Percentiles rank a stretch among this genome's conserved stretches.
These are phyloP conservation scores for Carassius gibelio DNA, from an alignment of 2,113 vertebrate species.

Conservation along the genomic window DNA sequence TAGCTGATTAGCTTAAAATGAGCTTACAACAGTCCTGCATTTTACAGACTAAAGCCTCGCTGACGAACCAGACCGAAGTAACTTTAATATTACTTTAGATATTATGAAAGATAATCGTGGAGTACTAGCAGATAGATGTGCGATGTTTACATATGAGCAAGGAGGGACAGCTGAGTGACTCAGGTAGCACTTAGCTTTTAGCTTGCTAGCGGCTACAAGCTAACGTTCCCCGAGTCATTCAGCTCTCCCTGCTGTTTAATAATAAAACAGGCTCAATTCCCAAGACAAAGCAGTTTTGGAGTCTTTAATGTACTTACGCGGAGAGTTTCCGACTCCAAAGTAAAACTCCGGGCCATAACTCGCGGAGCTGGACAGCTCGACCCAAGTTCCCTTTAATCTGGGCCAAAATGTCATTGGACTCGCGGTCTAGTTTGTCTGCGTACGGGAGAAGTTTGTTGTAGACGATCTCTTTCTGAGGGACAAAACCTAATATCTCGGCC, in stretches of 20 bases:
- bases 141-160: constrained; percentile 13
- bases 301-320: constrained; percentile 81
- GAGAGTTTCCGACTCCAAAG: constrained; percentile 94
- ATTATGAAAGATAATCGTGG: not conserved
- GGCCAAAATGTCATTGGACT: constrained; percentile 84
- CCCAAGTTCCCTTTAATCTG: constrained; percentile 91
- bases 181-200: constrained; percentile 36
- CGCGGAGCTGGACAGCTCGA: constrained; percentile 88
- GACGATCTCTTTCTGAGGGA: constrained; percentile 88
- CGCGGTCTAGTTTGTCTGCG: constrained; percentile 82
- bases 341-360: constrained; percentile 94
- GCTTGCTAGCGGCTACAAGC: constrained; percentile 7
- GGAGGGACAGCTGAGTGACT: constrained; percentile 37
- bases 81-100: not conserved
- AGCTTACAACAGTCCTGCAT: not conserved
- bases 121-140: not conserved
- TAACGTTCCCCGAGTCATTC: not conserved
- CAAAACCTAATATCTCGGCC: constrained; percentile 67
- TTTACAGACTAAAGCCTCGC: not conserved
- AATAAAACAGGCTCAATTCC: not conserved
- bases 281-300: not conserved
- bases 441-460: constrained; percentile 93
- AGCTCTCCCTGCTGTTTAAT: not conserved
- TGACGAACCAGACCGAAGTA: not conserved
- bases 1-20: constrained; percentile 25